phyloP scores from a whole-genome alignment of 2,113 vertebrate species.

The Rhegmatorhina hoffmannsi region DNA sequence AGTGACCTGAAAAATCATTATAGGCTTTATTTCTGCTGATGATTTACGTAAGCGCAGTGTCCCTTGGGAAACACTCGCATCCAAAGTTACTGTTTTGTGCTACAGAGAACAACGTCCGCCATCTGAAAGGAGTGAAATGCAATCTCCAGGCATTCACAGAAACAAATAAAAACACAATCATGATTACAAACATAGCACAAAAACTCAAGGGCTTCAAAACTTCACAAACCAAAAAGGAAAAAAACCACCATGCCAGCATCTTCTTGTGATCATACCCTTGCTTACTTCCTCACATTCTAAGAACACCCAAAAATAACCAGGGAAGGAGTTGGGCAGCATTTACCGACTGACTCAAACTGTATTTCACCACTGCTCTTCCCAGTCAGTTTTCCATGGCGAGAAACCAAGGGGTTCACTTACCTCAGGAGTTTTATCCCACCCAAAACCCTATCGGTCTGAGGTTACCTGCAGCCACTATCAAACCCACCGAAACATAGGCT shows the following conservation, averaged over 20 bases:
- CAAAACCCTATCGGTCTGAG: not conserved
- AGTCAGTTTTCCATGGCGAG: not conserved
- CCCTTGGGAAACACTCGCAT: not conserved
- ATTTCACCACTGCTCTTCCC: not conserved
- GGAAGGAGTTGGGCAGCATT: not conserved
- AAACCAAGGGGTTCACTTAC: constrained; percentile 10
- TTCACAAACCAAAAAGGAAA: not conserved
- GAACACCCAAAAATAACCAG: not conserved
- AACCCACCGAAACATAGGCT: not conserved
- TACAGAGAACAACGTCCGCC: not conserved
- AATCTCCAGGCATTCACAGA: not conserved
- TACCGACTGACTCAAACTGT: not conserved
- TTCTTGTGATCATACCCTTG: not conserved
- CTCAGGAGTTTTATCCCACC: not conserved
- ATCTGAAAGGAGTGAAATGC: not conserved
- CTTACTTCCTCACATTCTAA: not conserved
- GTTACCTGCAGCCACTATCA: not conserved
- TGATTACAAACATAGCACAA: not conserved
- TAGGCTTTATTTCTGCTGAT: not conserved
- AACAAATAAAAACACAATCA: not conserved
- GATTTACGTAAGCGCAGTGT: rapidly evolving
- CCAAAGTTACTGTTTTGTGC: not conserved
- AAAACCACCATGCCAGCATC: not conserved
- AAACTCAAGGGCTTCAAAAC: not conserved
- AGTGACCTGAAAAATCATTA: not conserved